These are phyloP conservation scores for Macroglossus sobrinus DNA, from an alignment of 2,113 vertebrate genomes.

Conservation along the genomic window DNA sequence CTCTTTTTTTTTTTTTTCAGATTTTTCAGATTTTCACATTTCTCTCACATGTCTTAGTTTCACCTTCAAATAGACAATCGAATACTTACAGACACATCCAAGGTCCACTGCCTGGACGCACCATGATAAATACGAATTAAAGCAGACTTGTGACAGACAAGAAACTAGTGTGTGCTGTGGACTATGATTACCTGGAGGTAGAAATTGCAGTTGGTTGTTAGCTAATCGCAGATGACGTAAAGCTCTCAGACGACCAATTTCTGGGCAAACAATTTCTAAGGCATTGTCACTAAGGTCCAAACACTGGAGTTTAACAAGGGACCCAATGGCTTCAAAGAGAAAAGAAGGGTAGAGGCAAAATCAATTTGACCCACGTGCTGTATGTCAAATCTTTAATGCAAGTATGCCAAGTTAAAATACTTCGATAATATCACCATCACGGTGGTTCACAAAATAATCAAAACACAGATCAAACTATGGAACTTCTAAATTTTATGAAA, in stretches of 20 bases:
- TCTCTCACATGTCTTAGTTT: neutral
- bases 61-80: neutral
- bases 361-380: slow-evolving; percentile 42
- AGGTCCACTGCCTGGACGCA: neutral
- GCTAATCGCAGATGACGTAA: slow-evolving; percentile 93
- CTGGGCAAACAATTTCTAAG: slow-evolving; percentile 94
- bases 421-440: neutral
- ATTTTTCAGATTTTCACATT: too few relatives aligned
- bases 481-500: neutral
- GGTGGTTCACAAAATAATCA: slow-evolving; percentile 45
- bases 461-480: neutral
- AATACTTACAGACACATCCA: neutral
- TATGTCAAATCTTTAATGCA: neutral
- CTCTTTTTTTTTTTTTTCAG: too few relatives aligned
- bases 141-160: neutral
- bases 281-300: slow-evolving; percentile 96
- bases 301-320: slow-evolving; percentile 92
- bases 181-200: slow-evolving; percentile 87
- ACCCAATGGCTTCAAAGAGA: slow-evolving; percentile 90
- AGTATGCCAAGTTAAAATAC: slow-evolving; percentile 22
- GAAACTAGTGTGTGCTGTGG: neutral
- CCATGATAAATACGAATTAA: neutral
- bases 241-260: slow-evolving; percentile 93
- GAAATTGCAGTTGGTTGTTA: slow-evolving; percentile 93
- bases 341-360: slow-evolving; percentile 57